Conservation (phyloP, 2,888 invertebrate genomes). For the Salticus scenicus region DNA sequence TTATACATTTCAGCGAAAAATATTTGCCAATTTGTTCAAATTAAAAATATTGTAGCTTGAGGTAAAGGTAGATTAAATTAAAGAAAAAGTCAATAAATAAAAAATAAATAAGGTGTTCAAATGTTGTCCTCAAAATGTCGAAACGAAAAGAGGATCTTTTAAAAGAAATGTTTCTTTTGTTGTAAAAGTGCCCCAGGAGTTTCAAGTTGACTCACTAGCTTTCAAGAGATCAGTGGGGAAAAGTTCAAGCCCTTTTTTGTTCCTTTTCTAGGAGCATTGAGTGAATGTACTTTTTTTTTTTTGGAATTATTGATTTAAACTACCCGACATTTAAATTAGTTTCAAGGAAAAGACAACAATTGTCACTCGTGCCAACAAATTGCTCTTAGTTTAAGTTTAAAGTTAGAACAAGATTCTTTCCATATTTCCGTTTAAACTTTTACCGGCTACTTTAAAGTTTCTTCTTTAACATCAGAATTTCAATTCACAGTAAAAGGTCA, state of each 20-base stretch:
- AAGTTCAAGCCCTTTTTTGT: conserved; percentile 42
- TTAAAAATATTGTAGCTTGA: not conserved
- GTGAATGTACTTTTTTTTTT: conserved; percentile 23
- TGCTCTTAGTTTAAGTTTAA: not conserved
- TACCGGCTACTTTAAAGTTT: not conserved
- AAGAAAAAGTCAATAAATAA: too few species aligned
- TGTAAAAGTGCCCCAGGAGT: conserved; percentile 49
- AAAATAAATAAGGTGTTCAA: not conserved
- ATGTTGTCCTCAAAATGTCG: conserved; percentile 20
- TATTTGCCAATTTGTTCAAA: not conserved
- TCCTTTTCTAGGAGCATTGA: conserved; percentile 12
- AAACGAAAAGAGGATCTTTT: conserved; percentile 34
- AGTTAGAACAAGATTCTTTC: not conserved
- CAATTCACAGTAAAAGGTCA: not conserved
- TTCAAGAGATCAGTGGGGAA: conserved; percentile 28
- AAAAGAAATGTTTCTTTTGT: conserved; percentile 54
- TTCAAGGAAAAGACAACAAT: not conserved
- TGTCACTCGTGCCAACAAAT: not conserved
- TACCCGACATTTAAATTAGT: conserved; percentile 10
- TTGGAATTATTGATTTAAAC: conserved; percentile 26
- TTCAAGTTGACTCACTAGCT: conserved; percentile 34
- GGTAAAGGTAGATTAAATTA: not conserved
- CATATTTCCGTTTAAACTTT: not conserved
- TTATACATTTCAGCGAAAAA: not conserved
- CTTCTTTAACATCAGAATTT: conserved; percentile 7